Conservation (phyloP, 1,140 invertebrate species). For the Panulirus ornatus region DNA sequence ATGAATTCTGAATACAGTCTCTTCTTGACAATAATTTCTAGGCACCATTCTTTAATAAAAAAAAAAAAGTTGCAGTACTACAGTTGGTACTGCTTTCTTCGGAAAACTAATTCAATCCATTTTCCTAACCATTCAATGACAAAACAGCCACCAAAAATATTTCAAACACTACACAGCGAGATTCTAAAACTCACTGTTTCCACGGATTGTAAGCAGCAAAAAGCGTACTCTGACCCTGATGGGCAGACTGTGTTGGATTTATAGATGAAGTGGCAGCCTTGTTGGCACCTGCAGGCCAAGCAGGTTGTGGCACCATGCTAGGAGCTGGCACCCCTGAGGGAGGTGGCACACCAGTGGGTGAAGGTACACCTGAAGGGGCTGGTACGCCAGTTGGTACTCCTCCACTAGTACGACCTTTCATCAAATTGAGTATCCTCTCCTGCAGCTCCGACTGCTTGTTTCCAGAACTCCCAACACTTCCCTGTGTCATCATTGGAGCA, state of each 20-base stretch:
- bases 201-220: slow-evolving; percentile 64
- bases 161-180: slow-evolving; percentile 2
- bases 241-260: slow-evolving; percentile 41
- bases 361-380: slow-evolving; percentile 58
- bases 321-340: slow-evolving; percentile 64
- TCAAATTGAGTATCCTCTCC: slow-evolving; percentile 65
- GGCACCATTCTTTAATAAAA: too few relatives aligned
- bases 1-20: too few relatives aligned
- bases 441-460: slow-evolving; percentile 63
- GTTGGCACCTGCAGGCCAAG: slow-evolving; percentile 50
- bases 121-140: slow-evolving; percentile 10
- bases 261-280: slow-evolving; percentile 29
- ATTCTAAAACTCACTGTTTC: slow-evolving; percentile 47
- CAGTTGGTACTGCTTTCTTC: background rate
- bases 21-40: background rate
- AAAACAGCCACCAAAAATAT: slow-evolving; percentile 1
- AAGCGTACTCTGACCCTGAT: slow-evolving; percentile 48
- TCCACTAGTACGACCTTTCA: slow-evolving; percentile 56
- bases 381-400: slow-evolving; percentile 61
- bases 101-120: background rate
- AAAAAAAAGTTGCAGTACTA: too few relatives aligned
- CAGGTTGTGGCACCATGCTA: slow-evolving; percentile 65
- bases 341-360: slow-evolving; percentile 65
- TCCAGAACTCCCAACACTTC: slow-evolving; percentile 13
- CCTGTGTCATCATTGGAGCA: slow-evolving; percentile 55